Evolutionary conservation across 2,797 vertebrate genomes (phyloP), one percentile per base, ranked within the genome.

Genomic region (Erethizon dorsatum): DNA sequence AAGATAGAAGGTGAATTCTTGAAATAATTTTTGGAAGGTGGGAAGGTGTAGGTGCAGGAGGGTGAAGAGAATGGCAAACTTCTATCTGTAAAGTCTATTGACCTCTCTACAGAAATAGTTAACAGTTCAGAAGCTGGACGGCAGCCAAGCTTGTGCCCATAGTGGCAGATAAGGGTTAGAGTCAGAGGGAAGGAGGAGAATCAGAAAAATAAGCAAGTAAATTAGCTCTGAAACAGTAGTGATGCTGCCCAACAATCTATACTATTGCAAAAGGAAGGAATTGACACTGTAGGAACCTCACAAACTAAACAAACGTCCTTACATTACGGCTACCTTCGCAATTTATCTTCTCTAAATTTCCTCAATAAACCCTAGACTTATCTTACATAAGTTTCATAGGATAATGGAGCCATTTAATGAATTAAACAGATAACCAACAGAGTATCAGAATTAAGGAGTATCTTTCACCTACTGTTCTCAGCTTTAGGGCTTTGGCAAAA

Each of bases 401-500:
- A 57, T 47, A 37, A 88, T 52, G 17, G 26, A 50, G 28, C 24
- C 56, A 0, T 31, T 28, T 84, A 73, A 79, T 41, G 73, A 85
- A 77, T 75, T 80, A 67, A 13, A 83, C 50, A 86, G 71, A 85
- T 61, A 63, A 88, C 26, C 10, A 12, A 3, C 2, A 79, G 61
- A 14, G 47, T 45, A 20, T 73, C 20, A 83, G 63, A 88, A 95
- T 82, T 88, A 88, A 88, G n/a, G 18, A 31, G 0, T 37, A 61
- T 0, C 17, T 63, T 88, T 94, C 15, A 87, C 31, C 31, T 88
- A 15, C 31, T 92, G 31, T 61, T 80, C 22, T 92, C 52, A 75
- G 6, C 24, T 93, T 80, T 91, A 50, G 28, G 18, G 15, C 67
- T 95, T 80, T 82, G 41, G 56, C 15, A 86, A 92, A 87, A 95